Base-by-base conservation (phyloP, 2,113 vertebrate genomes). In the Labrus mixtus region DNA sequence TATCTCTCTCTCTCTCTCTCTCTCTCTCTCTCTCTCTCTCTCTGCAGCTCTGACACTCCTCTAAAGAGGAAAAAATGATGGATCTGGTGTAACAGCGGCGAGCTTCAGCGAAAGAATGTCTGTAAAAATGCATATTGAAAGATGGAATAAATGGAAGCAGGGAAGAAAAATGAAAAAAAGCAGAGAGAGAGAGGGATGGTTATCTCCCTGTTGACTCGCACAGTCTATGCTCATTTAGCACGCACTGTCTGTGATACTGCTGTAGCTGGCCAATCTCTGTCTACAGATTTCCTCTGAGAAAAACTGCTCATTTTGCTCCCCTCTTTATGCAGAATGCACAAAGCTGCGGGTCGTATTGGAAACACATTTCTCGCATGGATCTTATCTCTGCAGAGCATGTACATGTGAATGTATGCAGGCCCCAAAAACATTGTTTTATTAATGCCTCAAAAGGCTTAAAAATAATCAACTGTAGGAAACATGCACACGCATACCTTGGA, bases 181-280 rank as follows among this genome's bases (percentile, higher is more conserved):
- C 15, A 25, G 20, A 50, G 10, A 57, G 72, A 33, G 65, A 22
- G 22, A 60, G 81, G 33, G 76, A 70, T 55, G 53, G 63, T 78
- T 80, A 88, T 89, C 76, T 92, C 88, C 90, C 85, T 68, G 82
- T 87, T 88, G 92, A 89, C 88, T 79, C 63, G 59, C 79, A 77
- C 60, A 68, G 80, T 83, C 82, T 86, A 53, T 81, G 75, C 85
- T 93, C 88, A 89, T 92, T 92, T 90, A 83, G 78, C 82, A 82
- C 79, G 76, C 67, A 63, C 73, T 82, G 74, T 91, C 86, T 81
- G 68, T 68, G 79, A 88, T 81, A 80, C 69, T 37, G 78, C 72
- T 85, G 79, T 62, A 78, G 83, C 66, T 74, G 63, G 78, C 82
- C 89, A 87, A 84, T 87, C 82, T 89, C 73, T 37, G 68, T 81